Evolutionary conservation across 2,113 vertebrate genomes (phyloP).

Genomic region (Sturnus vulgaris): DNA sequence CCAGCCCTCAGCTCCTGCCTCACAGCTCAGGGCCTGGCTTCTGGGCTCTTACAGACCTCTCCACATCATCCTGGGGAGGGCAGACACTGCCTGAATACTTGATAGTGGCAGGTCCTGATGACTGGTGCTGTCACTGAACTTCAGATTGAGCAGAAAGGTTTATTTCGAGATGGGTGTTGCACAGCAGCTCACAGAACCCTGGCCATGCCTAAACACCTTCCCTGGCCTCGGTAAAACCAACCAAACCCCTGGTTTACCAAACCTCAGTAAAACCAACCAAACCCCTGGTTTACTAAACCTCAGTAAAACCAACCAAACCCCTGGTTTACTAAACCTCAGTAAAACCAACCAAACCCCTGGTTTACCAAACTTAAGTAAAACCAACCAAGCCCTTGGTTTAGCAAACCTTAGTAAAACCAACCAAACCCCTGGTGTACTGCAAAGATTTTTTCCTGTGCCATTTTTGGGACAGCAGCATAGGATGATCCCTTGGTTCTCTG

Average conservation of each 20-base stretch:
- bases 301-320: not conserved
- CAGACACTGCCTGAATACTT: accelerated
- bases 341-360: not conserved
- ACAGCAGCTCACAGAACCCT: not conserved
- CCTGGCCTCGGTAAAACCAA: not conserved
- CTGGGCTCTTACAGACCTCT: not conserved
- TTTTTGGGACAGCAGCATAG: not conserved
- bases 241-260: not conserved
- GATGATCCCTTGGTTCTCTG: not conserved
- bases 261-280: not conserved
- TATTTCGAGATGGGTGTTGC: not conserved
- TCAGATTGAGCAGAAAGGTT: not conserved
- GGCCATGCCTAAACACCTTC: not conserved
- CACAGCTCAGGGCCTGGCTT: not conserved
- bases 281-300: not conserved
- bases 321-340: not conserved
- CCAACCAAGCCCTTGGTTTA: not conserved
- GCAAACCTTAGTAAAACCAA: not conserved
- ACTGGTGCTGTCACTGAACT: not conserved
- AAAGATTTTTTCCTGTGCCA: not conserved
- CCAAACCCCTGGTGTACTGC: not conserved
- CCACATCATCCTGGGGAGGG: not conserved
- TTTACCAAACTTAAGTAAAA: not conserved
- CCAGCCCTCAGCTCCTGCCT: not conserved
- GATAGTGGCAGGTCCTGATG: not conserved